phyloP scores from a whole-genome alignment of 2,797 vertebrate genomes.

The Scarus forsteni region DNA sequence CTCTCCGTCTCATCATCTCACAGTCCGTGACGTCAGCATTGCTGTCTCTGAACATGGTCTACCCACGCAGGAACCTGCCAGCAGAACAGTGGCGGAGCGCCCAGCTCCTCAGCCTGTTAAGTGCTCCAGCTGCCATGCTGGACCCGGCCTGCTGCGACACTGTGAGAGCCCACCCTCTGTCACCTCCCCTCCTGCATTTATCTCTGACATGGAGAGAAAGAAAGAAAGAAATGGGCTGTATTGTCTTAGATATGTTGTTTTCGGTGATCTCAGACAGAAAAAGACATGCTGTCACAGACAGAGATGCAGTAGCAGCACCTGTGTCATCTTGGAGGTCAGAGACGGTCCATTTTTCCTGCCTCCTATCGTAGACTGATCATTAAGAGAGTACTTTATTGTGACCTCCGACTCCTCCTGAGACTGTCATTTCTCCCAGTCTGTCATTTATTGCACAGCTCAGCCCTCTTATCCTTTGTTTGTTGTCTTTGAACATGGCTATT shows the following conservation, averaged over 20 bases:
- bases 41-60: slow-evolving; percentile 88
- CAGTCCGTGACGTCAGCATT: slow-evolving; percentile 92
- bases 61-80: slow-evolving; percentile 89
- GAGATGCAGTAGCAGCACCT: background rate
- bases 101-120: slow-evolving; percentile 92
- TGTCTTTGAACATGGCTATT: slow-evolving; percentile 3
- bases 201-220: slow-evolving; percentile 6
- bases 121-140: slow-evolving; percentile 86
- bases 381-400: slow-evolving; percentile 4
- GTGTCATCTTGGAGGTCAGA: slow-evolving; percentile 9
- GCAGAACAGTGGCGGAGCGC: slow-evolving; percentile 92
- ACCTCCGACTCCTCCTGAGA: slow-evolving; percentile 1
- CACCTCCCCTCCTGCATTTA: slow-evolving; percentile 2
- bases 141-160: slow-evolving; percentile 88
- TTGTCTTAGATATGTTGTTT: slow-evolving; percentile 6
- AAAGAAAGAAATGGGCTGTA: background rate
- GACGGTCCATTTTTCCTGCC: background rate
- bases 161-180: slow-evolving; percentile 75
- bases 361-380: slow-evolving; percentile 14
- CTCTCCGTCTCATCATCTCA: slow-evolving; percentile 2
- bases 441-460: background rate
- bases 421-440: background rate
- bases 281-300: slow-evolving; percentile 6
- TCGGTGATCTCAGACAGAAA: slow-evolving; percentile 9
- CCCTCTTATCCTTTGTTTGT: background rate